Percentiles rank a stretch among this genome's conserved stretches.
phyloP scores from a whole-genome alignment of 2,888 invertebrate genomes.

The Neoitamus cyanurus region DNA sequence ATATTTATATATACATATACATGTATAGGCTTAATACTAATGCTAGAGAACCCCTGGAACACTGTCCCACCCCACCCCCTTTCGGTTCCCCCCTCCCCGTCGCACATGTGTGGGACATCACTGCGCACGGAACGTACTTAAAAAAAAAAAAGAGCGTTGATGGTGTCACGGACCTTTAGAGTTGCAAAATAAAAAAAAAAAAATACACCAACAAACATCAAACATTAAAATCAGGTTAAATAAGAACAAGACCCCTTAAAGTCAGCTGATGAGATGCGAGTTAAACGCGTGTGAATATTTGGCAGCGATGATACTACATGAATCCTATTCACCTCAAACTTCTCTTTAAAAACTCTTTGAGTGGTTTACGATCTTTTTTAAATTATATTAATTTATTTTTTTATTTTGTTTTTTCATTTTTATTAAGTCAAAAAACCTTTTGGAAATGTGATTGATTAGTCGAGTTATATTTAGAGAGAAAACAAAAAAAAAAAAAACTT shows the following conservation, averaged over 20 bases:
- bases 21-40: constrained; percentile 13
- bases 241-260: no score
- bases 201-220: background rate
- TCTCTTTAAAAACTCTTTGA: no score
- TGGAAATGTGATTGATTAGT: background rate
- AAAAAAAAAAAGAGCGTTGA: background rate
- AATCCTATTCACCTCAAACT: no score
- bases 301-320: no score
- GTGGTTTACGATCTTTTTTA: no score
- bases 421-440: background rate
- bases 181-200: background rate
- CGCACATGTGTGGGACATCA: background rate
- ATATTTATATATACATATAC: constrained; percentile 28
- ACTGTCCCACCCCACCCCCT: background rate
- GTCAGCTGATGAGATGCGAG: no score
- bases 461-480: background rate
- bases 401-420: background rate
- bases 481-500: background rate
- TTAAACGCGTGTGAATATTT: no score
- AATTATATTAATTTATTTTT: background rate
- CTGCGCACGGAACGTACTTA: background rate
- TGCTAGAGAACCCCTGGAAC: background rate
- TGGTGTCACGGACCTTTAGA: no score
- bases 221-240: background rate
- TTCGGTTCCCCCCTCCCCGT: background rate